These are phyloP conservation scores for Corythornis cristatus DNA, from an alignment of 2,113 vertebrate species.

Conservation along the genomic window DNA sequence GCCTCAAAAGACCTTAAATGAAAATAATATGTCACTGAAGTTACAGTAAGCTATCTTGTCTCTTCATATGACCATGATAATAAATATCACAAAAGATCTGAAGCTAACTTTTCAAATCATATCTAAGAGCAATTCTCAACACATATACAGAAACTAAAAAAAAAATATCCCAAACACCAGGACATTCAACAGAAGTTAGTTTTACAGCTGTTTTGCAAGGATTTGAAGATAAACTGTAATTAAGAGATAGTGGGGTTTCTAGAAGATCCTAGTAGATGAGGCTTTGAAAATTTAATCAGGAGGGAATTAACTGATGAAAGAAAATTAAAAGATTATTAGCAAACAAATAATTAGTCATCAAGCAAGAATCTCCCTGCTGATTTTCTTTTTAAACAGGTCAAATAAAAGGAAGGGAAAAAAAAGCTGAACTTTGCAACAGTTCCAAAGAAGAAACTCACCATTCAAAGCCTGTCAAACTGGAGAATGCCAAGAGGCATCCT, in stretches of 20 bases:
- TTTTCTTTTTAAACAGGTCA: not conserved
- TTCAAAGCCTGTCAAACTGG: not conserved
- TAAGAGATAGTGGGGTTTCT: constrained; percentile 23
- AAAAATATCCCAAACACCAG: not conserved
- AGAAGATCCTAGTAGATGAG: constrained; percentile 31
- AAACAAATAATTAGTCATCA: constrained; percentile 61
- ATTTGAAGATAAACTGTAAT: constrained; percentile 51
- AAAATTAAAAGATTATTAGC: constrained; percentile 58
- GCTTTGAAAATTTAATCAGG: constrained; percentile 57
- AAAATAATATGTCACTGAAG: not conserved
- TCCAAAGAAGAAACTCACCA: not conserved
- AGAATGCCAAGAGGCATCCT: not conserved
- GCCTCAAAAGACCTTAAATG: not conserved
- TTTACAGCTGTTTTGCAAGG: constrained; percentile 37
- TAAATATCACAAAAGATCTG: not conserved
- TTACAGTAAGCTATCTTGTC: not conserved
- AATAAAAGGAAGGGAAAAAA: not conserved
- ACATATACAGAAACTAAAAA: not conserved
- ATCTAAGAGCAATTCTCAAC: not conserved
- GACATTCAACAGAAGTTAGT: not conserved
- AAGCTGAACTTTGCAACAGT: not conserved
- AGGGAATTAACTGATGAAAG: constrained; percentile 49
- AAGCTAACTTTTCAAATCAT: constrained; percentile 9
- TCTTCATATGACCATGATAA: not conserved
- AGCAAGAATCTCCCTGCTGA: not conserved